Base-by-base conservation (phyloP, 2,888 invertebrate genomes). In the Watsonalla cultraria region DNA sequence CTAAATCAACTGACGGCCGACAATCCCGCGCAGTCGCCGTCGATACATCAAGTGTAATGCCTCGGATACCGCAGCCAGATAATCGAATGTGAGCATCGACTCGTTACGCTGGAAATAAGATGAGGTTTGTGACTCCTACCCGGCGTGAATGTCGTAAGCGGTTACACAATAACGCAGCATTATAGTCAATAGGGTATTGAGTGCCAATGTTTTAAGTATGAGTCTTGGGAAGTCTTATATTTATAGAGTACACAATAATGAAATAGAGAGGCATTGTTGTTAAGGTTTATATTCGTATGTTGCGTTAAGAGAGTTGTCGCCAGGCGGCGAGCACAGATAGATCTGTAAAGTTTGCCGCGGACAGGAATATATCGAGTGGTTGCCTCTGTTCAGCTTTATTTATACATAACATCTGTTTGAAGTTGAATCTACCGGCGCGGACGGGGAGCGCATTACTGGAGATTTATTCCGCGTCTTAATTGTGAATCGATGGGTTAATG, bases 401-500 rank as follows among this genome's bases (percentile, higher is more conserved):
- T 90, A 90, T 90, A 89, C 84, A 86, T 85, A 89, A 87, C 90
- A 89, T 90, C 90, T 90, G 90, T 90, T 90, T 87, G 90, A 87
- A 89, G 90, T 85, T 78, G 88, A 86, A 86, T 87, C 87, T 85
- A 87, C 88, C 86, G 87, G 86, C 86, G 87, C 80, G 84, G 86
- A 86, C 87, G 86, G 84, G 80, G 86, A 84, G 87, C 85, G 84
- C 89, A 89, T 90, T 90, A 88, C 90, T 76, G 81, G 84, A 90
- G 90, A 90, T 90, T 90, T 90, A 90, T 90, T 84, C 86, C 80
- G 85, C 88, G 90, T 90, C 90, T 90, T 90, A 90, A 90, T 90
- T 90, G 90, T 88, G 90, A 90, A 90, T 90, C 90, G 90, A 90
- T 90, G 90, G 90, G 90, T 89, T 90, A 90, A 90, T 90, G 90